Conservation (phyloP, 2,113 vertebrate genomes). For the Cebus imitator region DNA sequence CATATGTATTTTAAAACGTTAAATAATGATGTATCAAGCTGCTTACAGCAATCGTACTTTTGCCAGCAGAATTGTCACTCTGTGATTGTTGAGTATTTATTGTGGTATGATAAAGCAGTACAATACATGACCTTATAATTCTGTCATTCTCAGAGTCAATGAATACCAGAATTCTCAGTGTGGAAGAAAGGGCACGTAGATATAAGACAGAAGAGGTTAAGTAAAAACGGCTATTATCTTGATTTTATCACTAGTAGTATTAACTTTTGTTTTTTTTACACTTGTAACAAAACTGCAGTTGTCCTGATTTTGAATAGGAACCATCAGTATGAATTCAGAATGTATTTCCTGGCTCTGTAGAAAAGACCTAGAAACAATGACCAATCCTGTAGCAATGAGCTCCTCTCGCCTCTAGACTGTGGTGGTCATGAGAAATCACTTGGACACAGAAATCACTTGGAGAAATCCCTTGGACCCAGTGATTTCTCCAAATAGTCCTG, state of each 20-base stretch:
- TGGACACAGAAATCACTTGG: too few species aligned
- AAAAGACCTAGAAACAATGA: neutral
- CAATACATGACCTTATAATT: neutral
- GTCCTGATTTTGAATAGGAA: neutral
- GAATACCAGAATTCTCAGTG: neutral
- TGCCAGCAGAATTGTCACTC: neutral
- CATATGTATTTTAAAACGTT: neutral
- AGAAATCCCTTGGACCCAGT: too few species aligned
- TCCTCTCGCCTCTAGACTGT: neutral
- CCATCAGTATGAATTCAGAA: neutral
- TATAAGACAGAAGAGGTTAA: neutral
- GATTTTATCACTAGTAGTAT: neutral
- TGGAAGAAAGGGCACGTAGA: neutral
- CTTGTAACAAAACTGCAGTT: too few species aligned
- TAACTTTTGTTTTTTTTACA: too few species aligned
- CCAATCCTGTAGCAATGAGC: neutral
- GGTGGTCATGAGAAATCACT: neutral
- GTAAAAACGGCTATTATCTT: neutral
- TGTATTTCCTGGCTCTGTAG: neutral
- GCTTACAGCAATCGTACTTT: neutral
- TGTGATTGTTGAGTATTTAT: neutral
- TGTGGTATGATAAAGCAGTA: neutral
- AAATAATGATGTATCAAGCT: neutral
- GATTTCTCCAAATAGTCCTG: too few species aligned
- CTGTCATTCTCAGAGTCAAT: neutral